These are phyloP conservation scores for Rhyacophila evoluta DNA, from an alignment of 2,888 invertebrate genomes.

Conservation along the genomic window DNA sequence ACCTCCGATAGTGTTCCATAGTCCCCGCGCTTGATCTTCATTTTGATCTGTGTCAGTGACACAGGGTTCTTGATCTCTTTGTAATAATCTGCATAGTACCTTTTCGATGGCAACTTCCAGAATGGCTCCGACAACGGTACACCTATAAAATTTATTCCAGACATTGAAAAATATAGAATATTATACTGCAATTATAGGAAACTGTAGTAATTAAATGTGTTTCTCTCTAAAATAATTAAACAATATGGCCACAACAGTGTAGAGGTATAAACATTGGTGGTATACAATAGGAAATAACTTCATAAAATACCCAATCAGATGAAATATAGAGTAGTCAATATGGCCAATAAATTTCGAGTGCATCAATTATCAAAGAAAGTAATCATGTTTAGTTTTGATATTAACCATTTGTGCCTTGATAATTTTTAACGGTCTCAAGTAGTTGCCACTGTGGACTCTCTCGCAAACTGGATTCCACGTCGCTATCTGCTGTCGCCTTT, in stretches of 20 bases:
- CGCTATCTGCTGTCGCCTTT: constrained; percentile 71
- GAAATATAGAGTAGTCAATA: too few relatives aligned
- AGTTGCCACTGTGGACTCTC: constrained; percentile 93
- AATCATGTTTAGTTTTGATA: too few relatives aligned
- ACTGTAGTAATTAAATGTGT: too few relatives aligned
- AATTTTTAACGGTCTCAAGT: constrained; percentile 81
- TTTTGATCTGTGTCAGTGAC: constrained; percentile 90
- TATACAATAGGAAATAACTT: too few relatives aligned
- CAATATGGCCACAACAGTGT: too few relatives aligned
- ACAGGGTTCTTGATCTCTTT: constrained; percentile 96
- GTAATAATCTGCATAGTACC: constrained; percentile 97
- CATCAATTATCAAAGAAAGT: too few relatives aligned
- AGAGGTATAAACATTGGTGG: too few relatives aligned
- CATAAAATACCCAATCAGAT: too few relatives aligned
- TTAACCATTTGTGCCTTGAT: constrained; percentile 64
- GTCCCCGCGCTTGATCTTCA: constrained; percentile 83
- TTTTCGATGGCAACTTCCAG: constrained; percentile 90
- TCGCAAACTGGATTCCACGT: constrained; percentile 63
- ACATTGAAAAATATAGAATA: too few relatives aligned
- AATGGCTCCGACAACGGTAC: constrained; percentile 91
- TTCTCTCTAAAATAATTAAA: too few relatives aligned
- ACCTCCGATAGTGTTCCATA: constrained; percentile 90
- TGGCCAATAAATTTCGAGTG: too few relatives aligned
- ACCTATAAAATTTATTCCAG: constrained; percentile 73
- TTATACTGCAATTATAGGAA: too few relatives aligned